phyloP scores from a whole-genome alignment of 2,797 vertebrate species.

The Garrulus glandarius region DNA sequence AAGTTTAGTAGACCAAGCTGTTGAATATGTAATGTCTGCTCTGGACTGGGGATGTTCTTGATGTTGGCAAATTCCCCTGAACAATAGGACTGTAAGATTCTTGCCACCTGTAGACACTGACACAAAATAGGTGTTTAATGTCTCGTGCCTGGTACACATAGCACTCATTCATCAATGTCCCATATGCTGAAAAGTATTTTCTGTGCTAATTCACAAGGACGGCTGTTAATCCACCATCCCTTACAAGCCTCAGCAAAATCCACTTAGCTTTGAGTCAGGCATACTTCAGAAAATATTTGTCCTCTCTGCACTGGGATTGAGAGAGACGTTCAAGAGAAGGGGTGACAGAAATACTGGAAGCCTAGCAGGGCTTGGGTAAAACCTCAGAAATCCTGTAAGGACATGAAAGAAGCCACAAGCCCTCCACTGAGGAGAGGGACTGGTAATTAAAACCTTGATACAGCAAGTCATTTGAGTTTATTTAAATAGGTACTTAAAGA shows the following conservation, averaged over 20 bases:
- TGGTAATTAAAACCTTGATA: slow-evolving; percentile 15
- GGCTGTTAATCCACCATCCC: not conserved
- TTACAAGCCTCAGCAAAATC: not conserved
- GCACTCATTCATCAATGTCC: not conserved
- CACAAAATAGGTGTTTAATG: not conserved
- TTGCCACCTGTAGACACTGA: not conserved
- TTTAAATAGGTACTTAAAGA: slow-evolving; percentile 28
- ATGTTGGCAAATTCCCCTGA: not conserved
- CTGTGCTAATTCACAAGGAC: not conserved
- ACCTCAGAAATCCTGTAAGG: not conserved
- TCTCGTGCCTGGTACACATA: not conserved
- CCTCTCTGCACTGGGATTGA: not conserved
- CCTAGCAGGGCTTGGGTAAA: not conserved
- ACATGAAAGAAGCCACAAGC: not conserved
- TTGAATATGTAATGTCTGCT: not conserved
- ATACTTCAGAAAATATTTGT: slow-evolving; percentile 1
- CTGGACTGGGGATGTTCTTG: not conserved
- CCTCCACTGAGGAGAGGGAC: not conserved
- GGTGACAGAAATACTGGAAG: not conserved
- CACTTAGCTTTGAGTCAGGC: not conserved
- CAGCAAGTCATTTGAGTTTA: slow-evolving; percentile 18
- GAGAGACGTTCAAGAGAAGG: not conserved
- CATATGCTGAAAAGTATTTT: not conserved
- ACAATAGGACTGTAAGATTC: not conserved
- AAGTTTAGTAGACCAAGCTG: not conserved